Evolutionary conservation across 1,140 invertebrate genomes (phyloP).

Genomic region (Hermetia illucens): DNA sequence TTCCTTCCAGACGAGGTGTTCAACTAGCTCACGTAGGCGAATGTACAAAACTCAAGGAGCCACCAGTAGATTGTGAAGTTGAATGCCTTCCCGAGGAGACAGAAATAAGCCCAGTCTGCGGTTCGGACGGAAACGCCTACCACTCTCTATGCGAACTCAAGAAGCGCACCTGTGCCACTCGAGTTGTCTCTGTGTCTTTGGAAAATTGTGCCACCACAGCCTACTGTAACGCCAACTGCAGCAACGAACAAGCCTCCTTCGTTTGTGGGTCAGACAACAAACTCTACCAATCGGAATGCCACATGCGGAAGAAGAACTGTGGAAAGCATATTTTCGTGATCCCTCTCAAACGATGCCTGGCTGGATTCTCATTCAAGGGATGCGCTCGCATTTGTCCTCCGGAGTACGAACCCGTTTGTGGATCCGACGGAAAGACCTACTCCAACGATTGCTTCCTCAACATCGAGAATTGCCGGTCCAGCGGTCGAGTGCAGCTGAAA

Average conservation of each 20-base stretch:
- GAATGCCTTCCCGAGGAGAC: slow-evolving; percentile 54
- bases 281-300: slow-evolving; percentile 83
- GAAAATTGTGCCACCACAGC: slow-evolving; percentile 71
- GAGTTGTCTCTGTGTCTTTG: slow-evolving; percentile 61
- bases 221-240: slow-evolving; percentile 59
- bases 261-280: slow-evolving; percentile 87
- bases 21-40: slow-evolving; percentile 74
- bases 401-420: slow-evolving; percentile 80
- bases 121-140: slow-evolving; percentile 84
- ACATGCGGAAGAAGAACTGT: slow-evolving; percentile 84
- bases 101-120: slow-evolving; percentile 63
- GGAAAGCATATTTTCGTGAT: slow-evolving; percentile 81
- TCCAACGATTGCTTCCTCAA: slow-evolving; percentile 84
- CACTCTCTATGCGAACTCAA: slow-evolving; percentile 78
- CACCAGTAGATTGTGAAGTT: slow-evolving; percentile 52
- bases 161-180: slow-evolving; percentile 66
- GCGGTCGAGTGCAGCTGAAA: slow-evolving; percentile 28
- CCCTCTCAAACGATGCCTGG: slow-evolving; percentile 66
- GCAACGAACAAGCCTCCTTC: slow-evolving; percentile 50
- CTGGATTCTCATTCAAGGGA: slow-evolving; percentile 68
- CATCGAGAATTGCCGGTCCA: slow-evolving; percentile 74
- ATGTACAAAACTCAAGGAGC: slow-evolving; percentile 57
- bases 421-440: slow-evolving; percentile 78
- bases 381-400: slow-evolving; percentile 74
- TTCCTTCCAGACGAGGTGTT: slow-evolving; percentile 55